Percentiles rank a stretch among this genome's conserved stretches.
Evolutionary conservation across 2,888 invertebrate species (phyloP).

Genomic region (Tupiocoris notatus): DNA sequence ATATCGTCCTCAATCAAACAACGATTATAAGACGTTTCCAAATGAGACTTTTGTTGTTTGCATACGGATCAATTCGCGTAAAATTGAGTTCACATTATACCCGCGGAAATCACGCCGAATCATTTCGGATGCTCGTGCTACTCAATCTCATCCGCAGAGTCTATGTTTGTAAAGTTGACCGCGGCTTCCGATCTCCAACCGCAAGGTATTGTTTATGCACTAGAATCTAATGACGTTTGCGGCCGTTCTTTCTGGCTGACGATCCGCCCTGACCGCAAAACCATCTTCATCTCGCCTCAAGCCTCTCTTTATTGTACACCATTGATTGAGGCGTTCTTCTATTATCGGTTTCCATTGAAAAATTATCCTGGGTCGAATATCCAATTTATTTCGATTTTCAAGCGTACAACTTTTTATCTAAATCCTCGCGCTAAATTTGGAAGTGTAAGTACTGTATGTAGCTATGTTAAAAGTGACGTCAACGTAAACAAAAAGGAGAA

Average conservation of each 20-base stretch:
- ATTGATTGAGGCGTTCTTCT: neutral
- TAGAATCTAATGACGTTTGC: neutral
- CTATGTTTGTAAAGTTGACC: neutral
- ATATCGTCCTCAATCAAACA: too few relatives aligned
- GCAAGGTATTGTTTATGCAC: neutral
- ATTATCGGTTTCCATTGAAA: neutral
- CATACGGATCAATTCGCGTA: neutral
- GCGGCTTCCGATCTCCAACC: neutral
- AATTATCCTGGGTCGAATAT: neutral
- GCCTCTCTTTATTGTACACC: neutral
- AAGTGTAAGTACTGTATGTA: too few relatives aligned
- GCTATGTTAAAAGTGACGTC: too few relatives aligned
- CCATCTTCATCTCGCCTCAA: neutral
- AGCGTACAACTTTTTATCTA: too few relatives aligned
- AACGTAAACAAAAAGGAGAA: too few relatives aligned
- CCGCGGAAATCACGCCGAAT: neutral
- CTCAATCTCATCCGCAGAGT: neutral
- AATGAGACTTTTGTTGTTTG: too few relatives aligned
- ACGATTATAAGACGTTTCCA: too few relatives aligned
- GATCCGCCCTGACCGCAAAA: neutral
- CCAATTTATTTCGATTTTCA: too few relatives aligned
- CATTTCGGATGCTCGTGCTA: neutral
- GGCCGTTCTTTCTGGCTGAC: neutral
- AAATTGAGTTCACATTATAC: neutral
- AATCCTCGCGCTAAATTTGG: too few relatives aligned